Evolutionary conservation across 2,888 invertebrate species (phyloP).

Genomic region (Pristionchus exspectatus): DNA sequence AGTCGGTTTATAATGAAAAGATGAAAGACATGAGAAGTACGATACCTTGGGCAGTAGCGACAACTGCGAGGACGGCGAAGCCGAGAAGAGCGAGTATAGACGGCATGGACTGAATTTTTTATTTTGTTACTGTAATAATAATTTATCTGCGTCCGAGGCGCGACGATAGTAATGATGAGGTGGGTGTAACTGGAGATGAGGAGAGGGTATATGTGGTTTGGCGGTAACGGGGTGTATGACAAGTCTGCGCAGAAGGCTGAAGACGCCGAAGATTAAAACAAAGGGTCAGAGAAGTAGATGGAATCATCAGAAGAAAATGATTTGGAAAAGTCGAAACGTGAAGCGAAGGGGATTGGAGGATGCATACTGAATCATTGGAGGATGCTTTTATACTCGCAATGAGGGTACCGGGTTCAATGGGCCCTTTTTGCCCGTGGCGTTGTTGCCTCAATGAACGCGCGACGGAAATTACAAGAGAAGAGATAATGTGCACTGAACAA

Average conservation of each 20-base stretch:
- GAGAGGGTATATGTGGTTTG: too few species aligned
- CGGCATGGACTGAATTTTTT: not conserved
- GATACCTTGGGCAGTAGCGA: conserved; percentile 25
- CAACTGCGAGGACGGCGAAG: not conserved
- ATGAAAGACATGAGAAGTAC: not conserved
- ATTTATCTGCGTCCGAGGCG: too few species aligned
- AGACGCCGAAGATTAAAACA: too few species aligned
- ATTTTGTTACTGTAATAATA: too few species aligned
- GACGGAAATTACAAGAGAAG: not conserved
- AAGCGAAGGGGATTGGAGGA: not conserved
- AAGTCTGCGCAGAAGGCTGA: too few species aligned
- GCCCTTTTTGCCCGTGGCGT: not conserved
- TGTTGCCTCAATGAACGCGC: not conserved
- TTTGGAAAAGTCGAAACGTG: not conserved
- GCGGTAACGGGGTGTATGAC: too few species aligned
- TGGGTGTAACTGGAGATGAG: too few species aligned
- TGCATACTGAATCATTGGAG: not conserved
- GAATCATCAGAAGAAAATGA: not conserved
- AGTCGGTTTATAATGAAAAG: not conserved
- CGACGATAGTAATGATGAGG: too few species aligned
- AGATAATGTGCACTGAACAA: not conserved
- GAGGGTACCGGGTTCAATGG: conserved; percentile 16
- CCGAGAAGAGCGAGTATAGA: not conserved
- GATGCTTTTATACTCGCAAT: not conserved
- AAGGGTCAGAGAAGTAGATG: not conserved